Evolutionary conservation across 2,888 invertebrate genomes (phyloP), one percentile per base, ranked within the genome.

Genomic region (Nasonia oneida): DNA sequence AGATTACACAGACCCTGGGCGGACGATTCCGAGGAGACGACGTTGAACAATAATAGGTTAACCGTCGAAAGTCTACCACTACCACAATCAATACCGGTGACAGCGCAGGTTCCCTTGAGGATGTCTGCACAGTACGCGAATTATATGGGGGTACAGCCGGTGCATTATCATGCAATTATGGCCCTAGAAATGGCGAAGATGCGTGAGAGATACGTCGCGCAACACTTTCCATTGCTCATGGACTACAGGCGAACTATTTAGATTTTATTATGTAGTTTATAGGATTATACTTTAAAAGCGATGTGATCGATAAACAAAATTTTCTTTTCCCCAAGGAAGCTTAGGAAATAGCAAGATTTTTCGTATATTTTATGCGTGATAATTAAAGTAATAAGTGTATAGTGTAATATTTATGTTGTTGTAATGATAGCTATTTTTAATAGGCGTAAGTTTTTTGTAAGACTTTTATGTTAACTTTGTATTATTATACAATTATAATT

Each of bases 1-100:
- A 88, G 88, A 57, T 87, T 92, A 8, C 89, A 92, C 88, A 90
- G 92, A 88, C 91, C 91, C 42, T 91, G 92, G 90, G 70, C 83
- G 33, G 87, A 87, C 73, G 70, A 83, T 5, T n/a, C 71, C 67
- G 70, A 76, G 39, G 18, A 53, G n/a, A 50, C 76, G 39, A 70
- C 50, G 10, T 3, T 33, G 29, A 29, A 29, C 12, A 67, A 14
- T 8, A 18, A 39, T 6, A 67, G 67, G 8, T 23, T 33, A 14
- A 12, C 67, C 14, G 1, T 33, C 8, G 33, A 67, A 4, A 67
- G 33, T 15, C 33, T 67, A 14, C 67, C 67, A 67, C 14, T 33
- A 14, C 33, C 14, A 12, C 47, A 29, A 29, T 29, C 12, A 47
- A 15, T 33, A 15, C 29, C 67, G 37, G 37, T 37, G 37, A 37